Evolutionary conservation across 2,888 invertebrate genomes (phyloP), one percentile per base, ranked within the genome.

Genomic region (Stictocephala bisonia): DNA sequence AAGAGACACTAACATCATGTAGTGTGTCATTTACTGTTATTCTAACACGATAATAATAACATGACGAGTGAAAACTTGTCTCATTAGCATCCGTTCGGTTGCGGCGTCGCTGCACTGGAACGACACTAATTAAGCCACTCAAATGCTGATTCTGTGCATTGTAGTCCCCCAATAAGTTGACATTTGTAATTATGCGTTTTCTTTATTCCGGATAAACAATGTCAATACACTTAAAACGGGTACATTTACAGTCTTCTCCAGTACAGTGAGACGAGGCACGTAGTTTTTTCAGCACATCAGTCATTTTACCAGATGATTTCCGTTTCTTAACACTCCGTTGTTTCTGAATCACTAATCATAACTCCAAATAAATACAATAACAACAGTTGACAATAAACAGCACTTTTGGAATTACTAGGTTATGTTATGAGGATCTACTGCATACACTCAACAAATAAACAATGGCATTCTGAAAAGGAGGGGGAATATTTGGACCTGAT

Each of bases 91-190:
- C 31, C 31, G 29, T 64, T 64, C 64, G 29, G 64, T 64, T 64
- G 64, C 64, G 15, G 13, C 64, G n/a, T 20, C 35, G 53, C 53
- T 71, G 67, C 40, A 75, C 41, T 44, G 60, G 72, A 24, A 51
- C 41, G 18, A 75, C 51, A 13, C 70, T 73, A 18, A 75, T 75
- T 48, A 75, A 75, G 50, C 75, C 73, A 18, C 51, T 15, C 66
- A 70, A 73, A 70, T 69, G 73, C 26, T 53, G 56, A 75, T 75
- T 74, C 50, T 75, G 71, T 50, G 67, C 71, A 44, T 74, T 20
- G 31, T 44, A 24, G 15, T 56, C 71, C 22, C 29, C 29, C 27
- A 74, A 41, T 29, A 41, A 56, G 18, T 73, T 69, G 48, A 73
- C 68, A 27, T 56, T 53, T 1, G 9, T 11, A 48, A 73, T 73